A percentile compares a stretch with the other conserved stretches of the same genome.
Evolutionary conservation across 2,113 vertebrate species (phyloP).

Genomic region (Dendrocopos noguchii): DNA sequence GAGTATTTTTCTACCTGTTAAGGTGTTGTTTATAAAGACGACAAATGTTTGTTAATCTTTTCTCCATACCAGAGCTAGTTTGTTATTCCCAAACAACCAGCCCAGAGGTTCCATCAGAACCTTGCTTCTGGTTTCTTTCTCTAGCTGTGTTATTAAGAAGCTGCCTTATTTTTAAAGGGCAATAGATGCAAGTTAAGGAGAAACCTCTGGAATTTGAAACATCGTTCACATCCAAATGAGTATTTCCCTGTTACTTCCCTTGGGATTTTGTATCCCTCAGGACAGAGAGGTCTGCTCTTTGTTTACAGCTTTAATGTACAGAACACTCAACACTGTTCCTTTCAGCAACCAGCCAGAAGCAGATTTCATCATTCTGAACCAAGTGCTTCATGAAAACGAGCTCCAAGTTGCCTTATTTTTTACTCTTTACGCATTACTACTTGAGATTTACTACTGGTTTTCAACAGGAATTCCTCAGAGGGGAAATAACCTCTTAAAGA

Average conservation of each 20-base stretch:
- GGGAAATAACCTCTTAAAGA: neutral
- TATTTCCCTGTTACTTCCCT: neutral
- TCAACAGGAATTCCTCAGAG: neutral
- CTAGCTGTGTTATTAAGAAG: constrained; percentile 20
- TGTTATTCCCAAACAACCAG: constrained; percentile 35
- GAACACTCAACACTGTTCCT: neutral
- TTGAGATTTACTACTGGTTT: neutral
- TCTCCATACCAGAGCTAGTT: constrained; percentile 5
- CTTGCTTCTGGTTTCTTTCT: neutral
- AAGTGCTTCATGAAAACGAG: neutral
- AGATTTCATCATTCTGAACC: neutral
- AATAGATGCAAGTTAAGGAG: neutral
- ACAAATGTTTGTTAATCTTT: constrained; percentile 16
- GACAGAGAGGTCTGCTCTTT: neutral
- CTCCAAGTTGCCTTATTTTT: constrained; percentile 51
- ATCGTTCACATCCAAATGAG: neutral
- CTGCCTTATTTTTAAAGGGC: constrained; percentile 15
- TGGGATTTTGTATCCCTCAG: neutral
- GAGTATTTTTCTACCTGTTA: constrained; percentile 72
- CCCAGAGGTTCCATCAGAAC: neutral
- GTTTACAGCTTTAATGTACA: constrained; percentile 56
- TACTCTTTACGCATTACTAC: neutral
- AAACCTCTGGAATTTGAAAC: neutral
- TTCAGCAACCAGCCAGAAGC: fast-evolving
- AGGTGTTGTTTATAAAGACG: constrained; percentile 61